Percentiles rank a stretch among this genome's conserved stretches.
Conservation (phyloP, 53 echinoderm and acorn worm species). For the Echinarachnius parma region DNA sequence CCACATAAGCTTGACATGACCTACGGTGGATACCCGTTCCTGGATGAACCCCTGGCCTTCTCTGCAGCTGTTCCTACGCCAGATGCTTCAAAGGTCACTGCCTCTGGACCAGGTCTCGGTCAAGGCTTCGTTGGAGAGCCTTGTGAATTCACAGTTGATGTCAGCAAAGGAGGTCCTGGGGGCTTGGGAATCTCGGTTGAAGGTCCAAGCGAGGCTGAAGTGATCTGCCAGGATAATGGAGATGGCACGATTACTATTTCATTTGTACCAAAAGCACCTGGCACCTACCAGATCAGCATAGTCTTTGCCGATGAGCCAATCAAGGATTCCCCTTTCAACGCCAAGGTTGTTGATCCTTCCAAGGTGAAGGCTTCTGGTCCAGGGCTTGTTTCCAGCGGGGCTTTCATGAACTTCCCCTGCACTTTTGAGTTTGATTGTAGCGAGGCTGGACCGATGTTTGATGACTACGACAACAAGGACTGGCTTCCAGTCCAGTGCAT, state of each 20-base stretch:
- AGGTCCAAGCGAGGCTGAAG: conserved; percentile 93
- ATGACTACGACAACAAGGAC: conserved; percentile 35
- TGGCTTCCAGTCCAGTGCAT: conserved; percentile 65
- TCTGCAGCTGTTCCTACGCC: conserved; percentile 65
- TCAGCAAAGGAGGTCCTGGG: conserved; percentile 74
- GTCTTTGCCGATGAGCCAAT: conserved; percentile 88
- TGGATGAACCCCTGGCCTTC: conserved; percentile 49
- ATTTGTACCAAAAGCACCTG: conserved; percentile 69
- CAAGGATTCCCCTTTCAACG: conserved; percentile 71
- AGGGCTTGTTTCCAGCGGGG: conserved; percentile 69
- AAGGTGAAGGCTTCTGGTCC: conserved; percentile 74
- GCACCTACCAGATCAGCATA: conserved; percentile 84
- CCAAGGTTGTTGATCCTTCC: conserved; percentile 80
- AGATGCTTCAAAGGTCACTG: conserved; percentile 70
- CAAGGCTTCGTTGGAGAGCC: conserved; percentile 82
- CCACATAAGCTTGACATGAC: conserved; percentile 78
- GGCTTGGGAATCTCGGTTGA: conserved; percentile 81
- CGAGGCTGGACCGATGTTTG: conserved; percentile 68
- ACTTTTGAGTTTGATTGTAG: conserved; percentile 75
- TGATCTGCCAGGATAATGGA: conserved; percentile 84
- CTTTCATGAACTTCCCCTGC: conserved; percentile 66
- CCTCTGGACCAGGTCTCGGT: conserved; percentile 65
- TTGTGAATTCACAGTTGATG: conserved; percentile 73
- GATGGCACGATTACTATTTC: conserved; percentile 85
- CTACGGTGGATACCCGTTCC: conserved; percentile 55